Conservation (phyloP, 2,113 vertebrate genomes). For the Hiodon tergisus region DNA sequence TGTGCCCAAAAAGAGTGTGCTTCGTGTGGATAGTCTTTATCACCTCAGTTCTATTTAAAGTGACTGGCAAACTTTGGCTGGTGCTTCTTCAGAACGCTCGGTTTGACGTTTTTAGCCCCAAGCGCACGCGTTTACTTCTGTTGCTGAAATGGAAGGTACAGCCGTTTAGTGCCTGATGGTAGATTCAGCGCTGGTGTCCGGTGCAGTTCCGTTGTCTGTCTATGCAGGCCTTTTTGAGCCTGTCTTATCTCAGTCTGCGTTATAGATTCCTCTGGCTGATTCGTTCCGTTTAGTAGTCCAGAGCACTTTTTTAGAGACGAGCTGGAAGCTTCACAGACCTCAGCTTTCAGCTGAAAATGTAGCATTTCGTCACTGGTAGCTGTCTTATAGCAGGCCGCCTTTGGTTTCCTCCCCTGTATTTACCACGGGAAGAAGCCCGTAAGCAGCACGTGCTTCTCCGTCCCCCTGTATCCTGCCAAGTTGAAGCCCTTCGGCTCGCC, state of each 20-base stretch:
- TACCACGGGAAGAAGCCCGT: neutral
- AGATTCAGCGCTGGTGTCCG: too few species aligned
- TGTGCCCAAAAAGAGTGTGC: too few species aligned
- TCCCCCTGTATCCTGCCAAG: neutral
- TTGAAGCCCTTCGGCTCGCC: neutral
- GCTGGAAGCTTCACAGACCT: too few species aligned
- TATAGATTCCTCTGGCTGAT: neutral
- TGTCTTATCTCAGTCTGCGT: neutral
- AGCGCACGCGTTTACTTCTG: neutral
- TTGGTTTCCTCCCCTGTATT: neutral
- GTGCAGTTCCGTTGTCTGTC: too few species aligned
- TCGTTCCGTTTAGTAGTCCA: neutral
- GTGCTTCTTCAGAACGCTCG: neutral
- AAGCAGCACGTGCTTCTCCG: neutral
- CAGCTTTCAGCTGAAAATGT: too few species aligned
- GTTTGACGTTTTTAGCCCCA: neutral
- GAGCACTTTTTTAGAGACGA: neutral
- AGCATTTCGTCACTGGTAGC: neutral
- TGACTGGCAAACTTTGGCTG: neutral
- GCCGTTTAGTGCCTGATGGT: too few species aligned
- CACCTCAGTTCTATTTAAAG: neutral
- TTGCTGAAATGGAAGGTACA: neutral
- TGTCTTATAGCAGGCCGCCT: neutral
- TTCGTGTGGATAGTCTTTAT: neutral
- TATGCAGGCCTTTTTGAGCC: too few species aligned